Percentiles rank a stretch among this genome's conserved stretches.
Evolutionary conservation across 2,113 vertebrate genomes (phyloP).

Genomic region (Lontra canadensis): DNA sequence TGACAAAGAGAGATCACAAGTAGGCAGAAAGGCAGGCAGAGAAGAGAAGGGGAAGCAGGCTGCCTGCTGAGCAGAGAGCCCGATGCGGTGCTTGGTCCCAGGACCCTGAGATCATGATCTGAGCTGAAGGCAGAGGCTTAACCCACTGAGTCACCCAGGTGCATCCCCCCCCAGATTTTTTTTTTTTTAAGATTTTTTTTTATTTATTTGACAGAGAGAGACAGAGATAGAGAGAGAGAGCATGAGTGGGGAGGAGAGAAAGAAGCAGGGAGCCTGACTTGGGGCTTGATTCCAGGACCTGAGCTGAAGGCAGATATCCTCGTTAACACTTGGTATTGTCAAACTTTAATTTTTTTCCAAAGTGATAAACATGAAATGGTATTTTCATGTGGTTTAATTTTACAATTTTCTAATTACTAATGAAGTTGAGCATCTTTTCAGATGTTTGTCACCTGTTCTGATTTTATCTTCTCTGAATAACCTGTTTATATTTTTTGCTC

Average conservation of each 20-base stretch:
- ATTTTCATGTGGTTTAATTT: neutral
- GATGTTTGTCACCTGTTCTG: neutral
- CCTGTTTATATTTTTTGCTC: neutral
- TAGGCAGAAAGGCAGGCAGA: too few species aligned
- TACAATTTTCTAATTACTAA: constrained; percentile 8
- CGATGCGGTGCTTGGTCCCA: too few species aligned
- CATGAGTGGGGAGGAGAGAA: neutral
- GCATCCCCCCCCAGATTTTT: too few species aligned
- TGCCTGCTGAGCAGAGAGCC: too few species aligned
- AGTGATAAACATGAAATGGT: neutral
- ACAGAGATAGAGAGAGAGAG: neutral
- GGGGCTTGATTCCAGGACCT: neutral
- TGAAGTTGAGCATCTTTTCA: neutral
- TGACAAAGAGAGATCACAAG: too few species aligned
- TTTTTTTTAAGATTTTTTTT: neutral
- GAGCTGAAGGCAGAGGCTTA: too few species aligned
- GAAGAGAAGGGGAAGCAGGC: too few species aligned
- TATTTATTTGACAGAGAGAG: neutral
- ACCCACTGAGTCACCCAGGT: too few species aligned
- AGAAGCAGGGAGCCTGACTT: neutral
- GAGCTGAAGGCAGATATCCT: neutral
- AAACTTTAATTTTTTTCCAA: neutral
- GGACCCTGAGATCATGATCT: too few species aligned
- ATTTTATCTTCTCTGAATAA: neutral
- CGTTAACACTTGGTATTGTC: neutral